Conservation (phyloP, 2,888 invertebrate species). For the Rugalucina vietnamica region DNA sequence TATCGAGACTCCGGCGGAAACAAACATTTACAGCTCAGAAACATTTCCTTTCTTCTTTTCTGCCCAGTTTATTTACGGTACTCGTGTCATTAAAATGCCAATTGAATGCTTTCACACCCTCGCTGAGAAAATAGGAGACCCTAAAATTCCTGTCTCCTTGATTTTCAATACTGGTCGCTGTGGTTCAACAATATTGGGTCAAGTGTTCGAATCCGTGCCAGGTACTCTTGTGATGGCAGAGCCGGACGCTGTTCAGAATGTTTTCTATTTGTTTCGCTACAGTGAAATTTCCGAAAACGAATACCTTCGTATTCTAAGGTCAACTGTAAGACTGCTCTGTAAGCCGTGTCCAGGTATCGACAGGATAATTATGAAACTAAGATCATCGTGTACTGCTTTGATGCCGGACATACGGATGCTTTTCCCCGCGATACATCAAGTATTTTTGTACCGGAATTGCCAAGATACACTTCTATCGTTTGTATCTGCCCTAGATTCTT, state of each 20-base stretch:
- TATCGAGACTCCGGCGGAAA: constrained; percentile 46
- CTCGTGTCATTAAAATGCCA: constrained; percentile 54
- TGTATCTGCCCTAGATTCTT: constrained; percentile 41
- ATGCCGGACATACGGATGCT: constrained; percentile 32
- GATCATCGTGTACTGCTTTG: constrained; percentile 45
- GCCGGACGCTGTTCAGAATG: constrained; percentile 63
- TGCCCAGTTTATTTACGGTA: constrained; percentile 62
- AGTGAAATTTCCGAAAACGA: constrained; percentile 16
- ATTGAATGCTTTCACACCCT: constrained; percentile 49
- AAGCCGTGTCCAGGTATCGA: constrained; percentile 40
- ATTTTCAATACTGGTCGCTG: constrained; percentile 69
- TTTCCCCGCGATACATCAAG: constrained; percentile 48
- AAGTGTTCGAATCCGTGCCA: constrained; percentile 65
- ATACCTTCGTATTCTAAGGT: constrained; percentile 36
- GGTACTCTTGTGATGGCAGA: constrained; percentile 59
- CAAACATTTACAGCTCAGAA: constrained; percentile 58
- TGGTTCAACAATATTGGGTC: constrained; percentile 66
- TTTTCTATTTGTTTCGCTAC: constrained; percentile 31
- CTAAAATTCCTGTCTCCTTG: constrained; percentile 41
- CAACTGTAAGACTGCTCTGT: constrained; percentile 51
- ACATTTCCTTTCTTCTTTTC: constrained; percentile 62
- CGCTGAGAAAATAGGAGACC: constrained; percentile 58
- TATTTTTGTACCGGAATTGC: constrained; percentile 64
- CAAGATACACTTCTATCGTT: constrained; percentile 55
- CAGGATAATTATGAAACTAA: constrained; percentile 54